These are phyloP conservation scores for Elanoides forficatus DNA, from an alignment of 2,113 vertebrate species.

Conservation along the genomic window DNA sequence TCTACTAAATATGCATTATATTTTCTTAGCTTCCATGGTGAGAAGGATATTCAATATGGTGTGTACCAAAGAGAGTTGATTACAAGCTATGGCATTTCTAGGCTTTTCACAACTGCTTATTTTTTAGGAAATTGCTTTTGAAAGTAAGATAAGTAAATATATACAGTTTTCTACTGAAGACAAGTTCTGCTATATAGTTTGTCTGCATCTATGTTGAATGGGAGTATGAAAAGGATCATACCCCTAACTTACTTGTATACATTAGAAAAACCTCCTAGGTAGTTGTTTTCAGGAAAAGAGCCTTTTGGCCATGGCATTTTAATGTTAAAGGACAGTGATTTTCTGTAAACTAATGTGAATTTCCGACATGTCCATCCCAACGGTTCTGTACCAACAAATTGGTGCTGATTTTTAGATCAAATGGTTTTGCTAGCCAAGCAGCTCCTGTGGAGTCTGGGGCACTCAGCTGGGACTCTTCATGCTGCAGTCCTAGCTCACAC, in stretches of 20 bases:
- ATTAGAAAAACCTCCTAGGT: neutral
- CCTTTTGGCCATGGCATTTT: neutral
- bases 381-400: neutral
- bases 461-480: rapidly evolving
- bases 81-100: neutral
- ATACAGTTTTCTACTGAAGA: neutral
- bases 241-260: neutral
- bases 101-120: neutral
- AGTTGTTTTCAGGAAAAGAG: neutral
- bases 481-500: neutral
- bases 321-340: neutral
- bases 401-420: neutral
- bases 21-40: neutral
- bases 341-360: neutral
- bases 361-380: neutral
- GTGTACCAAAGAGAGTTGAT: neutral
- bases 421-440: neutral
- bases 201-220: neutral
- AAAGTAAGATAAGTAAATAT: neutral
- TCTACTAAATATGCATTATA: neutral
- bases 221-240: neutral
- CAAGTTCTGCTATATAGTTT: neutral
- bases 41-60: neutral
- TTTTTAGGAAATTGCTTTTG: neutral
- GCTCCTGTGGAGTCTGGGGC: neutral